phyloP scores from a whole-genome alignment of 35 echinoderm and acorn worm species.

The Apostichopus japonicus region DNA sequence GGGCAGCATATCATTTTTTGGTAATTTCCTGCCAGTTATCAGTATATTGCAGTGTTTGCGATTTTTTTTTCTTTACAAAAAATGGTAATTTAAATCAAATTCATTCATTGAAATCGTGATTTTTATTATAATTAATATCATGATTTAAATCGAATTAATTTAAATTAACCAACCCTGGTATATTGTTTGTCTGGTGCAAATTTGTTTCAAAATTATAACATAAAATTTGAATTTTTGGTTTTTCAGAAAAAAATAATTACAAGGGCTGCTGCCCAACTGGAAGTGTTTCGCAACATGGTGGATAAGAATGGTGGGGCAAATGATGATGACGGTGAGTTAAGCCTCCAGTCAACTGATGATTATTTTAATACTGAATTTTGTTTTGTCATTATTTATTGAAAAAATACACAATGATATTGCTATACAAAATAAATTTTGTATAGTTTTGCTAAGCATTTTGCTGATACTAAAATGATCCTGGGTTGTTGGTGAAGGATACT shows the following conservation, averaged over 20 bases:
- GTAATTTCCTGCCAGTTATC: too few relatives aligned
- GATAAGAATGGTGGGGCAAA: not conserved
- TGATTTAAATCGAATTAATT: not conserved
- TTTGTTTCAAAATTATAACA: not conserved
- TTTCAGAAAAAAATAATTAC: not conserved
- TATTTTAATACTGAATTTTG: too few relatives aligned
- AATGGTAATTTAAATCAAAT: too few relatives aligned
- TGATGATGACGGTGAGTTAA: not conserved
- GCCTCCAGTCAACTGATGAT: not conserved
- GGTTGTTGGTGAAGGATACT: too few relatives aligned
- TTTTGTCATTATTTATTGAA: too few relatives aligned
- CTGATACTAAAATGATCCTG: too few relatives aligned
- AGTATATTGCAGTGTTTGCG: too few relatives aligned
- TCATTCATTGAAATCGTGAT: not conserved
- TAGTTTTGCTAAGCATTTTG: too few relatives aligned
- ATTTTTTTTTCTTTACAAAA: too few relatives aligned
- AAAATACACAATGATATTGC: too few relatives aligned
- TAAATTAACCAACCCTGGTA: not conserved
- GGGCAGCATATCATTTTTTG: too few relatives aligned
- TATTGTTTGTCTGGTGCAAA: not conserved
- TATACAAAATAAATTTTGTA: too few relatives aligned
- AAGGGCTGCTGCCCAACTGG: not conserved
- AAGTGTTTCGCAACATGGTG: not conserved
- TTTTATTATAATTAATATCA: not conserved
- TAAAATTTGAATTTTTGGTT: not conserved